A percentile compares a stretch with the other conserved stretches of the same genome.
Evolutionary conservation across 2,113 vertebrate species (phyloP).

Genomic region (Ceyx margarethae): DNA sequence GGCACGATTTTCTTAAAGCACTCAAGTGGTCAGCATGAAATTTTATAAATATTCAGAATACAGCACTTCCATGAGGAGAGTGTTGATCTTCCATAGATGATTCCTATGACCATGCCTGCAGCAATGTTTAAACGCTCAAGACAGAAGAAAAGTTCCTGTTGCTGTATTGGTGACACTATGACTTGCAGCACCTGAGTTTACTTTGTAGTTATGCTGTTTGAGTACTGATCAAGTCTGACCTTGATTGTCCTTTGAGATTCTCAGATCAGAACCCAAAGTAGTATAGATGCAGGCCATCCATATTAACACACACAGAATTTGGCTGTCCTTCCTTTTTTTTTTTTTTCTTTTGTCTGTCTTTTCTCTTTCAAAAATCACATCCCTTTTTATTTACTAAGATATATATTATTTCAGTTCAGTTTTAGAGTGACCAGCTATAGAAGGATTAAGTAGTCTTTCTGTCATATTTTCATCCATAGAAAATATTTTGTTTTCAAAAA

Average conservation of each 20-base stretch:
- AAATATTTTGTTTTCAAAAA: not conserved
- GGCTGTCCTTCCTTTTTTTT: not conserved
- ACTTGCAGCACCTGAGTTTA: not conserved
- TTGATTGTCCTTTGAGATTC: not conserved
- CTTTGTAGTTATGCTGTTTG: not conserved
- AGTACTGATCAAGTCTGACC: not conserved
- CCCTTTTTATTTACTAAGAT: not conserved
- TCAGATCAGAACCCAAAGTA: not conserved
- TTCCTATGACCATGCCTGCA: not conserved
- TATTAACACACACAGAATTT: not conserved
- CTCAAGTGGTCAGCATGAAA: not conserved
- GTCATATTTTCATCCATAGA: not conserved
- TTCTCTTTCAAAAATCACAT: not conserved
- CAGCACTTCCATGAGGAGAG: not conserved
- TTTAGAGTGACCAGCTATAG: not conserved
- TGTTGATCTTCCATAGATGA: not conserved
- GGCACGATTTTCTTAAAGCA: not conserved
- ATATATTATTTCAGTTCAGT: not conserved
- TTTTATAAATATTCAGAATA: not conserved
- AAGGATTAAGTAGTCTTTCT: not conserved
- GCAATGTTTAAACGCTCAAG: not conserved
- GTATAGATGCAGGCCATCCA: not conserved
- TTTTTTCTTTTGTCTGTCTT: not conserved
- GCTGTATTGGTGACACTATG: not conserved
- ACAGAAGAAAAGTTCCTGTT: not conserved